Evolutionary conservation across 2,113 vertebrate genomes (phyloP).

Genomic region (Odontophorus gujanensis): DNA sequence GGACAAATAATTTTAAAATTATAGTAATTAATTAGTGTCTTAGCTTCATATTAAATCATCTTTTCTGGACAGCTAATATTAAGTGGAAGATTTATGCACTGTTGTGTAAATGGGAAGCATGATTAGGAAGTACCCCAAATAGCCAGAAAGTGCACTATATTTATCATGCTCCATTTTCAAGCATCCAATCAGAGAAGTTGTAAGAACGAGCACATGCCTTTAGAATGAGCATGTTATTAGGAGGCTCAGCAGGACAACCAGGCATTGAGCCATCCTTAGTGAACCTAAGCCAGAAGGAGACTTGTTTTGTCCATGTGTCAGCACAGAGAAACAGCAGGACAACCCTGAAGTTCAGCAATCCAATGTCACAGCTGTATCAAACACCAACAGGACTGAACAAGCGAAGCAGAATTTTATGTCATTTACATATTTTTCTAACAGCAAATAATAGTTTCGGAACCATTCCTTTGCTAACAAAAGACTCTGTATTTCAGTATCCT

Average conservation of each 20-base stretch:
- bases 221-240: not conserved
- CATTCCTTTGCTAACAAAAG: not conserved
- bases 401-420: not conserved
- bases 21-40: not conserved
- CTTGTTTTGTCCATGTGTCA: not conserved
- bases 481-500: constrained; percentile 2
- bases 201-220: not conserved
- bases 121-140: not conserved
- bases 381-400: not conserved
- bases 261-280: not conserved
- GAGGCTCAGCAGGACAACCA: not conserved
- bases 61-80: not conserved
- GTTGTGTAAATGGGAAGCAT: not conserved
- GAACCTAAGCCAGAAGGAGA: constrained; percentile 3
- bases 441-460: not conserved
- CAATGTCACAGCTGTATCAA: not conserved
- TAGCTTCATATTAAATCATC: not conserved
- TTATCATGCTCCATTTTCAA: constrained; percentile 13
- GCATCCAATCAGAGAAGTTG: not conserved
- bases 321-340: not conserved
- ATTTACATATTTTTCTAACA: not conserved
- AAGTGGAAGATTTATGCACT: not conserved
- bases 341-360: not conserved
- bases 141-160: not conserved
- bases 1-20: not conserved